Percentiles rank a stretch among this genome's conserved stretches.
Conservation (phyloP, 2,888 invertebrate genomes). For the Deilephila porcellus region DNA sequence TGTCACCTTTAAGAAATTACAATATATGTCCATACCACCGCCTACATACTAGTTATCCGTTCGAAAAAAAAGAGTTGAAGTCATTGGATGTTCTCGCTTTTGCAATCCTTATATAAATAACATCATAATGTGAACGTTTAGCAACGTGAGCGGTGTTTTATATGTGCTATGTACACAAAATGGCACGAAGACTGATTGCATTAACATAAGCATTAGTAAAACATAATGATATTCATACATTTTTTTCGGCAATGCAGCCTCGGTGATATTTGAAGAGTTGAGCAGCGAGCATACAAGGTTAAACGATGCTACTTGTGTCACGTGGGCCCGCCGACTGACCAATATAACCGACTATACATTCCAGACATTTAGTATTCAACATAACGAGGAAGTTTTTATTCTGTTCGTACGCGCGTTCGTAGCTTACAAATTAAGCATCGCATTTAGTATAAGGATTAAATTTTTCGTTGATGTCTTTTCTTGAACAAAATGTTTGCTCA, state of each 20-base stretch:
- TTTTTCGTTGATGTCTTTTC: conserved; percentile 15
- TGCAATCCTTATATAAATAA: background rate
- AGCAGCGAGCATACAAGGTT: conserved; percentile 14
- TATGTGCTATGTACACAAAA: conserved; percentile 15
- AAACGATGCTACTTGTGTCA: conserved; percentile 19
- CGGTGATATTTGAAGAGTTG: conserved; percentile 25
- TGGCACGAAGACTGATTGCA: conserved; percentile 15
- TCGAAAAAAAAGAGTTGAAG: background rate
- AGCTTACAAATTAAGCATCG: conserved; percentile 19
- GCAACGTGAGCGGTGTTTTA: conserved; percentile 21
- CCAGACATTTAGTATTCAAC: conserved; percentile 20
- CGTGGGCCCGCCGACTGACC: conserved; percentile 4
- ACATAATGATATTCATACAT: conserved; percentile 18
- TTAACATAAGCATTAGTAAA: conserved; percentile 24
- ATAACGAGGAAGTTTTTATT: conserved; percentile 20
- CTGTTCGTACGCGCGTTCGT: conserved; percentile 9
- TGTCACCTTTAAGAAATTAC: too few relatives aligned
- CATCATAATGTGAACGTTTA: conserved; percentile 22
- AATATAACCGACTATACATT: conserved; percentile 10
- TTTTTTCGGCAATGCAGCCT: conserved; percentile 17
- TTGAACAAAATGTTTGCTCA: background rate
- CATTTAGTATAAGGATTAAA: background rate
- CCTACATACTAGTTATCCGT: background rate
- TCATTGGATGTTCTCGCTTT: background rate
- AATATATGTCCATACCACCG: background rate